phyloP scores from a whole-genome alignment of 2,888 invertebrate species.

The Capitulum mitella region DNA sequence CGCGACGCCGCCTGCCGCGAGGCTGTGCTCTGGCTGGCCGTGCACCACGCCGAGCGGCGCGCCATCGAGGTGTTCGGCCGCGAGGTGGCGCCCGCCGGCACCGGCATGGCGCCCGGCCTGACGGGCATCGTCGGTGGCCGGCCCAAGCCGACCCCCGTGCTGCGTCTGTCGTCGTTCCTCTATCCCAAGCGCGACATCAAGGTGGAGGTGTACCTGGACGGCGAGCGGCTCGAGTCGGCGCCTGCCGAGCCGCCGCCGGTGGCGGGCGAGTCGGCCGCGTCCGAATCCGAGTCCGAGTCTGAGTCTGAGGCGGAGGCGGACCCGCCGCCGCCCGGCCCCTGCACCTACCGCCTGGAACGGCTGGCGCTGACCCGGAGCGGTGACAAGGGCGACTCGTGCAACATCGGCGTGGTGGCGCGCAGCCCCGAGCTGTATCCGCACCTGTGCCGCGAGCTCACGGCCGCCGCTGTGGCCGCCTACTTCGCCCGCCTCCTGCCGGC shows the following conservation, averaged over 20 bases:
- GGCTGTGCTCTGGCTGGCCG: constrained; percentile 47
- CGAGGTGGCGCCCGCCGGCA: constrained; percentile 50
- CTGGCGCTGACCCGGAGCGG: constrained; percentile 49
- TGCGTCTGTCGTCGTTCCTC: constrained; percentile 47
- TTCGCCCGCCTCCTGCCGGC: constrained; percentile 44
- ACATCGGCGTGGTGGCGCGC: constrained; percentile 48
- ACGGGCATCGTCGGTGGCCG: constrained; percentile 47
- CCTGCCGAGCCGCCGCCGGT: neutral
- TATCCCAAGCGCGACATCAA: constrained; percentile 42
- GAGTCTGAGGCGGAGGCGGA: neutral
- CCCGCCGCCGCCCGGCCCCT: neutral
- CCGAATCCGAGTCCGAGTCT: neutral
- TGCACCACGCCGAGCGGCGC: constrained; percentile 46
- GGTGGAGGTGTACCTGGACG: constrained; percentile 37
- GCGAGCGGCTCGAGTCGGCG: neutral
- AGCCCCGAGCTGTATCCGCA: constrained; percentile 44
- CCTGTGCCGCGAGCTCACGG: constrained; percentile 44
- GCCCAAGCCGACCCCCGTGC: constrained; percentile 47
- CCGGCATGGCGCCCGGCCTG: constrained; percentile 51
- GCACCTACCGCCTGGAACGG: constrained; percentile 40
- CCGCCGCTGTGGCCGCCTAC: constrained; percentile 43
- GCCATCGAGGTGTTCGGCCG: constrained; percentile 46
- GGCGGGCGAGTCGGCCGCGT: neutral
- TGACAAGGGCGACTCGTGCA: constrained; percentile 48
- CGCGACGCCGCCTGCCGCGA: constrained; percentile 40